Evolutionary conservation across 2,888 invertebrate species (phyloP), one percentile per base, ranked within the genome.

Genomic region (Alentia gelatinosa): DNA sequence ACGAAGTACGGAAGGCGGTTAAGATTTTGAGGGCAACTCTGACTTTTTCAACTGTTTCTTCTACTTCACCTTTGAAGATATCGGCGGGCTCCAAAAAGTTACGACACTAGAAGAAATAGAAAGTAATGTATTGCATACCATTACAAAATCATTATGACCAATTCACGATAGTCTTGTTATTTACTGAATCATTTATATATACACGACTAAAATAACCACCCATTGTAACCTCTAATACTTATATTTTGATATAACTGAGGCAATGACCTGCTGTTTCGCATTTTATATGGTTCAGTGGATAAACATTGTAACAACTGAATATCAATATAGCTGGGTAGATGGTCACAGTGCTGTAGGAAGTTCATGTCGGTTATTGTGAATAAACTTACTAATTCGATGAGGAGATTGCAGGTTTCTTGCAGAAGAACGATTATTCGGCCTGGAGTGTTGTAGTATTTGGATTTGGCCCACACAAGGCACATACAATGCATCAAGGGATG

Each of bases 1-100:
- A 96, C 19, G 94, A 94, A 5, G 93, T 93, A 56, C 94, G 94
- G 94, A 96, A 96, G 35, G 93, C 92, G 40, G 94, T 93, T 39
- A 96, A 93, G 12, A 95, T 94, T 90, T 94, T 93, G 90, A 94
- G 92, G 26, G 96, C 94, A 90, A 94, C 94, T 33, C 94, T 96
- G 19, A 99, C 98, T 92, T 98, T 97, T 95, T 97, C 98, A 95
- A 98, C 97, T 0, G 98, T 98, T 96, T 99, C 99, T 95, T 98
- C 98, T 74, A 98, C 98, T 94, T 99, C 99, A 93, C 98, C 98
- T 95, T 99, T 99, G 95, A 99, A 99, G 91, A 99, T 97, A 0
- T 99, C 98, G 1, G 98, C 97, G 0, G 99, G 98, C 95, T 99
- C 99, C 93, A 99, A 97, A 96, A 98, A 99, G 94, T 97, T 97